These are phyloP conservation scores for Leptodactylus fallax DNA, from an alignment of 2,797 vertebrate species.

Conservation along the genomic window DNA sequence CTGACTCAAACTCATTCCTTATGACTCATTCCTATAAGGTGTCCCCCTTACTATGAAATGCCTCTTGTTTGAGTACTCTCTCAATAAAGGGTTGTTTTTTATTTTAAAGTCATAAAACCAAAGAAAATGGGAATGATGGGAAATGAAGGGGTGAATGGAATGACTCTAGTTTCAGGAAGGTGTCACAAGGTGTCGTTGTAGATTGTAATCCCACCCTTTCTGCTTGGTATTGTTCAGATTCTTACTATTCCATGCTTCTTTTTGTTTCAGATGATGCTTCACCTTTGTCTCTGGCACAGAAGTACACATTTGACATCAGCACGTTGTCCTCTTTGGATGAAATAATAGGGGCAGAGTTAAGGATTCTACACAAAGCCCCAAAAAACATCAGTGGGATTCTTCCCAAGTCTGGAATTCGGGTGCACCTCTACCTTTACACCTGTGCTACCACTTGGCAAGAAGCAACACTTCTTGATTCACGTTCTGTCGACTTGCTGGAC, in stretches of 20 bases:
- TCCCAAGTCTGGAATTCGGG: conserved; percentile 71
- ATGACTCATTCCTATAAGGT: too few species aligned
- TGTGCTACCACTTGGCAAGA: conserved; percentile 61
- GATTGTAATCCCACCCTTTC: too few species aligned
- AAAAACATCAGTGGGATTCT: conserved; percentile 66
- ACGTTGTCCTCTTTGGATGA: conserved; percentile 77
- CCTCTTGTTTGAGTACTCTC: too few species aligned
- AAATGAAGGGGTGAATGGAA: too few species aligned
- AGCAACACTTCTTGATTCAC: conserved; percentile 74
- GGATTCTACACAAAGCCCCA: conserved; percentile 74
- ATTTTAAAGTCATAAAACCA: too few species aligned
- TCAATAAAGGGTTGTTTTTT: too few species aligned
- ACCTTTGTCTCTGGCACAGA: conserved; percentile 68
- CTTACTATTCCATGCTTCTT: background rate
- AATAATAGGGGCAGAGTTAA: conserved; percentile 80
- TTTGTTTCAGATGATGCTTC: conserved; percentile 70
- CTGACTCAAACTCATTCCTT: too few species aligned
- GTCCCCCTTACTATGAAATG: too few species aligned
- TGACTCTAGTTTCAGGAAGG: too few species aligned
- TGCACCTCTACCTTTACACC: conserved; percentile 75
- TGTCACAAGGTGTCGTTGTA: too few species aligned
- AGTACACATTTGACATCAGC: conserved; percentile 83
- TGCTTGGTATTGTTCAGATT: background rate
- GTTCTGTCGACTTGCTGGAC: conserved; percentile 74
- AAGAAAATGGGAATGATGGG: too few species aligned